phyloP scores from a whole-genome alignment of 2,888 invertebrate species.

The Apotomis betuletana region DNA sequence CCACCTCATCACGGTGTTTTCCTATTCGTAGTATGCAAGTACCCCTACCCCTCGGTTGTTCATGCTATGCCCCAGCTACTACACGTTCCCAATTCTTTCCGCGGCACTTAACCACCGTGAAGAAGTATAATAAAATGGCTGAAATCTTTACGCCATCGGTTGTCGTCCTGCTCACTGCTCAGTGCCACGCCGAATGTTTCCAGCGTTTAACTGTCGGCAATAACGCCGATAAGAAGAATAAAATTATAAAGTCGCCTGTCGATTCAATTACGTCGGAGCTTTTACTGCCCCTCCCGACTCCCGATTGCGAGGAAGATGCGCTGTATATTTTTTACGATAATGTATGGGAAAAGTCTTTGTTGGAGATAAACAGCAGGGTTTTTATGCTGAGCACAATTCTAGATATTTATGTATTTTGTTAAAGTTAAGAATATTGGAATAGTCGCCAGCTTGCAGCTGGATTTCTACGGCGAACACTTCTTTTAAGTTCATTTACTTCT shows the following conservation, averaged over 20 bases:
- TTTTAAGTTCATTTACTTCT: background rate
- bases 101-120: too few relatives aligned
- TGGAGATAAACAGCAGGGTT: slow-evolving; percentile 9
- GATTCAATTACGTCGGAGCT: slow-evolving; percentile 32
- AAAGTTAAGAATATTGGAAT: background rate
- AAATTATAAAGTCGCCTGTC: slow-evolving; percentile 19
- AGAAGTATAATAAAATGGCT: too few relatives aligned
- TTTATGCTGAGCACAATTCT: slow-evolving; percentile 16
- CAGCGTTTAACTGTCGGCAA: too few relatives aligned
- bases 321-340: slow-evolving; percentile 20
- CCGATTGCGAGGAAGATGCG: slow-evolving; percentile 12
- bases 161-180: too few relatives aligned
- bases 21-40: too few relatives aligned
- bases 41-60: too few relatives aligned
- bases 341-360: slow-evolving; percentile 25
- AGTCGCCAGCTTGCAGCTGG: background rate
- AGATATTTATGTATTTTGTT: slow-evolving; percentile 3
- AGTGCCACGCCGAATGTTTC: too few relatives aligned
- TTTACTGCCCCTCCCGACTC: slow-evolving; percentile 10
- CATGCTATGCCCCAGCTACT: too few relatives aligned
- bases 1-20: too few relatives aligned
- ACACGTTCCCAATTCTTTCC: too few relatives aligned
- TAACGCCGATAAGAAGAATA: slow-evolving; percentile 33
- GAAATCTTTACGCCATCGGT: too few relatives aligned
- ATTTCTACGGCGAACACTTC: background rate